Base-by-base conservation (phyloP, 2,113 vertebrate species). In the Barnardius zonarius region DNA sequence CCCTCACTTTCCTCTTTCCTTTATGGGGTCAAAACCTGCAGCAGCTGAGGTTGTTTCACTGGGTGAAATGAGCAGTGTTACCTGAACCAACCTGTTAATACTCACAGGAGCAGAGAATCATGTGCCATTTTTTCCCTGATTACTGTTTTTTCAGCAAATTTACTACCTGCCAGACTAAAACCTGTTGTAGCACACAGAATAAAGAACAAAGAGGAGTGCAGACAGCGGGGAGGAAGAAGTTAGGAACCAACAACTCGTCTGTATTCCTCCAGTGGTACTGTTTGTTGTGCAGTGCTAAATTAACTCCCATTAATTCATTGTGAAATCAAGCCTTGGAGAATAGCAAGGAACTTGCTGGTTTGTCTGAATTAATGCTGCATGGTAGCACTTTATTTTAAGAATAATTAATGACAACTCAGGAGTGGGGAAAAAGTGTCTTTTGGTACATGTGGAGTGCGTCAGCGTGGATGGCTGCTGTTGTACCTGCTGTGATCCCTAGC, bases 301-400 rank as follows among this genome's bases (percentile, higher is more conserved):
- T 95, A 97, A 90, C 86, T 95, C 80, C 94, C 80, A 94, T 97
- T 97, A 97, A 98, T 97, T 98, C 94, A 88, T 63, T 88, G 95
- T 85, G 95, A 95, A 97, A 97, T 97, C 92, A 96, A 97, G 90
- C 92, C 92, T 96, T 83, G 61, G 95, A 95, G 69, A 97, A 94
- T 76, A 94, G 88, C 78, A 87, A 75, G 46, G 87, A 96, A 96
- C 95, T 97, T 95, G 73, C 41, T 90, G 76, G 92, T 95, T 95
- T 90, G 97, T 67, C 89, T 89, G 94, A 97, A 95, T 96, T 96
- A 96, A 97, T 88, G 89, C 67, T 57, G 70, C 27, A 9, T 57
- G 76, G 88, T 92, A 74, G 59, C 89, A 75, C 39, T 87, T 96
- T 88, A 96, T 97, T 97, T 97, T 92, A 91, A 94, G 91, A 94